Evolutionary conservation across 1,140 invertebrate species (phyloP).

Genomic region (Pogonomyrmex californicus): DNA sequence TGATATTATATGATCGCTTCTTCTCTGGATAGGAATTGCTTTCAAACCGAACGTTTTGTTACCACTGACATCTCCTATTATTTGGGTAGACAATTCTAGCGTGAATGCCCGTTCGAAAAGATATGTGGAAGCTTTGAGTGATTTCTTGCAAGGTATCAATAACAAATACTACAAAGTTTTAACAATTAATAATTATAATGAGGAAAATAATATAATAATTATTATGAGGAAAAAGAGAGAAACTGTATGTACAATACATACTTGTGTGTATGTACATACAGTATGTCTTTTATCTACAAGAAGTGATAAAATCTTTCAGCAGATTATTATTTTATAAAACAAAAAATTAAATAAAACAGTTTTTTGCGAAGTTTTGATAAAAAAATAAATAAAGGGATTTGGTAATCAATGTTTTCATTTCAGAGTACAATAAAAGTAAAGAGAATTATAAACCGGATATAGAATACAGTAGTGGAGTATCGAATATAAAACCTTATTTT

Average conservation of each 20-base stretch:
- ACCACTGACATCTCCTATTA: slow-evolving; percentile 68
- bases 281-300: background rate
- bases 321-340: background rate
- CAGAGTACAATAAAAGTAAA: slow-evolving; percentile 73
- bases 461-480: background rate
- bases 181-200: background rate
- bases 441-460: slow-evolving; percentile 57
- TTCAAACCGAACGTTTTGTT: slow-evolving; percentile 74
- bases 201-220: too few species aligned
- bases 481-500: slow-evolving; percentile 73
- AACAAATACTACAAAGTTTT: background rate
- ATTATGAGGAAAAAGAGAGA: too few species aligned
- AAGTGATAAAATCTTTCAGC: background rate
- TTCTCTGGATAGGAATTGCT: slow-evolving; percentile 71
- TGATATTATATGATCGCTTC: background rate
- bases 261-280: background rate
- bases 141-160: slow-evolving; percentile 74
- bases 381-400: background rate
- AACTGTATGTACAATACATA: too few species aligned
- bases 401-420: slow-evolving; percentile 16
- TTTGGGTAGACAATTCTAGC: slow-evolving; percentile 69
- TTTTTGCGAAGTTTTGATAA: slow-evolving; percentile 38
- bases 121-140: slow-evolving; percentile 67
- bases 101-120: slow-evolving; percentile 34
- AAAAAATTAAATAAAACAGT: background rate